Percentiles rank a stretch among this genome's conserved stretches.
Conservation (phyloP, 2,113 vertebrate species). For the Rhynchopsitta pachyrhyncha region DNA sequence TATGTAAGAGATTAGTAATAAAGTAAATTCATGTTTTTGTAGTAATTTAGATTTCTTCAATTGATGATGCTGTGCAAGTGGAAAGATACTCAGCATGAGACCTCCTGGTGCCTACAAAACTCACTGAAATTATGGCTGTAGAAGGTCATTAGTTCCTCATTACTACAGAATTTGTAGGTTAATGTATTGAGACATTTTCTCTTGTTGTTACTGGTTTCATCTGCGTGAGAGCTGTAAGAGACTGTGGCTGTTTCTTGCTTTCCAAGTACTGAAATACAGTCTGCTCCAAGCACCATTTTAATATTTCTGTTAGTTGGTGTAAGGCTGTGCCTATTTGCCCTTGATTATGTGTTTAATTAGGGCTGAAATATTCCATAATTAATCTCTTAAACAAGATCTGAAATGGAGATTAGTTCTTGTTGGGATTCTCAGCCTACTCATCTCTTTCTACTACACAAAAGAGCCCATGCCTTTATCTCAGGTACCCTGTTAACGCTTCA, state of each 20-base stretch:
- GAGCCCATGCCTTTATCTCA: not conserved
- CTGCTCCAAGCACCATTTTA: not conserved
- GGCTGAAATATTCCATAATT: slow-evolving; percentile 23
- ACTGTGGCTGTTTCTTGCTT: not conserved
- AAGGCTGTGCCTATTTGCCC: not conserved
- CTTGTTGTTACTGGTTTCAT: not conserved
- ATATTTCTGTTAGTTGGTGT: not conserved
- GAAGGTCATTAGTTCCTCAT: not conserved
- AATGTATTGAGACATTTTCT: not conserved
- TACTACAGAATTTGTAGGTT: not conserved
- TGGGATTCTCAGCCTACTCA: slow-evolving; percentile 2
- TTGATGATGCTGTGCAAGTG: not conserved
- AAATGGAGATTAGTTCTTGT: slow-evolving; percentile 15
- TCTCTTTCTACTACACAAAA: not conserved
- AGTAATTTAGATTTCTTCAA: not conserved
- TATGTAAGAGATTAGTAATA: not conserved
- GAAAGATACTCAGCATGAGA: not conserved
- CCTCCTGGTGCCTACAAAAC: not conserved
- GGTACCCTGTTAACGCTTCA: not conserved
- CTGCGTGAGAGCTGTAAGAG: not conserved
- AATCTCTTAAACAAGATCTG: slow-evolving; percentile 28
- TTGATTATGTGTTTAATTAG: slow-evolving; percentile 20
- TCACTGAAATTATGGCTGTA: not conserved
- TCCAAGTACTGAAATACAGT: not conserved
- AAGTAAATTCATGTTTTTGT: not conserved